Conservation (phyloP, 1,140 invertebrate species). For the Calliopsis andreniformis region DNA sequence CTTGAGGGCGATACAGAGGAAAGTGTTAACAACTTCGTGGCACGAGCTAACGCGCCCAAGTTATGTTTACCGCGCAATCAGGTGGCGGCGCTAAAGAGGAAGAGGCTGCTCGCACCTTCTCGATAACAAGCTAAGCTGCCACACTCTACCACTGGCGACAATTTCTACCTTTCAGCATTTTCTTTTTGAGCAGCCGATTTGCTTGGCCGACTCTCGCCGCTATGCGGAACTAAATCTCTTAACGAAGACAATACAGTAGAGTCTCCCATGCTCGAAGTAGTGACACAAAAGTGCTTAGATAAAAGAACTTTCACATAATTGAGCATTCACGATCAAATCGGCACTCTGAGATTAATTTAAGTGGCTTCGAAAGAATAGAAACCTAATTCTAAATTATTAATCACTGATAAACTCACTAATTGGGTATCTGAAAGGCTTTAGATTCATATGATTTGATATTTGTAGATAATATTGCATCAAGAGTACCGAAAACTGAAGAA, state of each 20-base stretch:
- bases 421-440: too few relatives aligned
- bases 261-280: too few relatives aligned
- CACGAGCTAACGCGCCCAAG: slow-evolving; percentile 65
- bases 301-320: too few relatives aligned
- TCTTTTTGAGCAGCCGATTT: background rate
- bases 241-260: background rate
- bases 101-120: slow-evolving; percentile 75
- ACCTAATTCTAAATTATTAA: too few relatives aligned
- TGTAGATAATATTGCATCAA: too few relatives aligned
- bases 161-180: slow-evolving; percentile 23
- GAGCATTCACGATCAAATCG: too few relatives aligned
- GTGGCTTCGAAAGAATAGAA: too few relatives aligned
- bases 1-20: background rate
- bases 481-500: too few relatives aligned
- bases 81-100: slow-evolving; percentile 74
- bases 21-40: slow-evolving; percentile 71
- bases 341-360: too few relatives aligned
- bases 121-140: slow-evolving; percentile 73
- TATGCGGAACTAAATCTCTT: background rate
- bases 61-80: slow-evolving; percentile 77
- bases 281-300: too few relatives aligned
- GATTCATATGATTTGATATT: too few relatives aligned
- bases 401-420: too few relatives aligned
- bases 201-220: background rate
- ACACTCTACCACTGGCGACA: slow-evolving; percentile 18